These are phyloP conservation scores for Gnathonemus longibarbis DNA, from an alignment of 2,113 vertebrate species.

Conservation along the genomic window DNA sequence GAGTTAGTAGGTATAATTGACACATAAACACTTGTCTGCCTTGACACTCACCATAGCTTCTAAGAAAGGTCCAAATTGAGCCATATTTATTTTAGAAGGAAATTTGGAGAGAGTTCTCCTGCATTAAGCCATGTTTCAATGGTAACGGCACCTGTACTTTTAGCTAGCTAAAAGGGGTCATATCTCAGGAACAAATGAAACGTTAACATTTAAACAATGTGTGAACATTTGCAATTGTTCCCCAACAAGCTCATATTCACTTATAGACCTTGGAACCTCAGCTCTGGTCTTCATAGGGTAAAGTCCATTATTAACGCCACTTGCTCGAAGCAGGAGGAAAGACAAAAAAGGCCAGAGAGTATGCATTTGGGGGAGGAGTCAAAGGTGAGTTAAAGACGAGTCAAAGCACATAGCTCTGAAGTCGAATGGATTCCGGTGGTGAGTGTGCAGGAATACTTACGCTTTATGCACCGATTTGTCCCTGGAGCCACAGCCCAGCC, in stretches of 20 bases:
- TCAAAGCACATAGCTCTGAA: background rate
- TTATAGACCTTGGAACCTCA: background rate
- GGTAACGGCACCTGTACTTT: background rate
- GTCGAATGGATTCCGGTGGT: background rate
- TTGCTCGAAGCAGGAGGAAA: background rate
- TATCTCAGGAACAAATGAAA: background rate
- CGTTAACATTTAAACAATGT: background rate
- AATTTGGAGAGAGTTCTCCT: background rate
- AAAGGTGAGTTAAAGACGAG: background rate
- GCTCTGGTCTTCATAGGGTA: background rate
- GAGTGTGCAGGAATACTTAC: constrained; percentile 62
- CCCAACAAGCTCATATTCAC: background rate
- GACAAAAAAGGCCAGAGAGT: background rate
- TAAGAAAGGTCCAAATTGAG: background rate
- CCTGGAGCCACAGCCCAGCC: constrained; percentile 82
- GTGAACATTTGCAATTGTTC: background rate
- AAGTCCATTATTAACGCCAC: background rate
- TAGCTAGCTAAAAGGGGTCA: background rate
- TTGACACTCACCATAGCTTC: constrained; percentile 4
- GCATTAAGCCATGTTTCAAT: background rate
- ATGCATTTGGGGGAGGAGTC: background rate
- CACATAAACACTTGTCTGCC: constrained; percentile 5
- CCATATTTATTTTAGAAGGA: constrained; percentile 4
- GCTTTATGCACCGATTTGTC: constrained; percentile 88
- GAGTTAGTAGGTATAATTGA: background rate